Evolutionary conservation across 2,113 vertebrate genomes (phyloP).

Genomic region (Pterophyllum scalare): DNA sequence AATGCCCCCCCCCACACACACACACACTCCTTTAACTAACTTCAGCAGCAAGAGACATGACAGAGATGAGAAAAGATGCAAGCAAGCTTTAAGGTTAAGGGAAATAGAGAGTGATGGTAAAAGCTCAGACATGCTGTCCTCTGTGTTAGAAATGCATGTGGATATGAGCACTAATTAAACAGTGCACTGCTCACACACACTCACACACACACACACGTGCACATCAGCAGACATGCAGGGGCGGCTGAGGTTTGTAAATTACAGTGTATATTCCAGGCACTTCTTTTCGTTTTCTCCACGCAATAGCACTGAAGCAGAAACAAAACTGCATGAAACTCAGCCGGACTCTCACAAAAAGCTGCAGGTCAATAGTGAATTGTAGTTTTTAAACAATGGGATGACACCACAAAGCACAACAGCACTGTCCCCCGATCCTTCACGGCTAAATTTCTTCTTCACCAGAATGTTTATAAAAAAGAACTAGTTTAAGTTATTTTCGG

Average conservation of each 20-base stretch:
- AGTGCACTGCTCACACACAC: constrained; percentile 15
- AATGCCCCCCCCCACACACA: not conserved
- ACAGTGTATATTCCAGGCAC: constrained; percentile 58
- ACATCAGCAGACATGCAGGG: constrained; percentile 57
- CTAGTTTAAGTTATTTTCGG: not conserved
- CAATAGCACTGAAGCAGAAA: not conserved
- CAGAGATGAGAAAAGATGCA: constrained; percentile 16
- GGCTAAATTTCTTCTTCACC: not conserved
- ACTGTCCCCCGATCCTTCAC: not conserved
- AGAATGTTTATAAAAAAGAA: not conserved
- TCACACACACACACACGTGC: constrained; percentile 21
- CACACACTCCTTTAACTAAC: not conserved
- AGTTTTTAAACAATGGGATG: not conserved
- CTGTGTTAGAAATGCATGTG: constrained; percentile 35
- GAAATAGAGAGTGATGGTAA: constrained; percentile 17
- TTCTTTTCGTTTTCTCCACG: constrained; percentile 35
- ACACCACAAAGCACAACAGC: not conserved
- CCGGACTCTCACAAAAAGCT: not conserved
- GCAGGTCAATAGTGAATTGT: not conserved
- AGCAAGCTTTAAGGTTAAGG: not conserved
- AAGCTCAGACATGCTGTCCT: constrained; percentile 45
- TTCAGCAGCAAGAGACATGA: constrained; percentile 6
- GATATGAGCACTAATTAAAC: constrained; percentile 56
- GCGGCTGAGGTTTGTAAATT: constrained; percentile 77
- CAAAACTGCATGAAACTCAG: not conserved